Base-by-base conservation (phyloP, 2,888 invertebrate genomes). In the Hypsopygia costalis region DNA sequence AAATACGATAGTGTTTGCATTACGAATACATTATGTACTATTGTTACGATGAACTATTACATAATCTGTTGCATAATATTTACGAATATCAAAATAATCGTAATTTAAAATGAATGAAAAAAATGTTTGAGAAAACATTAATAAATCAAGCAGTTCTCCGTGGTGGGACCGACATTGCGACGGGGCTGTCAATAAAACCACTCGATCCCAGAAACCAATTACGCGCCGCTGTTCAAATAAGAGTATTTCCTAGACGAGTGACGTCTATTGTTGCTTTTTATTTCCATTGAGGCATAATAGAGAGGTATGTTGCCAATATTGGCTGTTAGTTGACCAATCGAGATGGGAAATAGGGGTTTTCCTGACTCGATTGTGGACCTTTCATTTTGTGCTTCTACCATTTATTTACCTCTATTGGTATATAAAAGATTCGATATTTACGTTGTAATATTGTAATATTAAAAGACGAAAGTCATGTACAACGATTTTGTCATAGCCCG, bases 181-280 rank as follows among this genome's bases (percentile, higher is more conserved):
- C n/a, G 62, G 49, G 53, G 37, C 61, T 65, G 67, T 70, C 71
- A 68, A 69, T 68, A 69, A 47, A 49, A 44, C 50, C 34, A 58
- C 49, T 58, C 62, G 57, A 56, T 55, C 58, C 63, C 57, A 51
- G 46, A 64, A 72, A 69, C 68, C 75, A 76, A 74, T 76, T 75
- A 73, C 69, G 44, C 3, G 12, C 42, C 34, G 39, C 47, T 46
- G 46, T 59, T 61, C 64, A 63, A 69, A 63, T 62, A 68, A 64
- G n/a, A n/a, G 57, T 65, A 65, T 64, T 69, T 69, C 57, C 47
- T 41, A 29, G n/a, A n/a, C n/a, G n/a, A n/a, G 25, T 36, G 49
- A 37, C 49, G 48, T 44, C 47, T 45, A 54, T 60, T 57, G 52
- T 46, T 41, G 44, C 42, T 32, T 45, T 37, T 46, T 34, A 10